phyloP scores from a whole-genome alignment of 2,797 vertebrate genomes.

The Esox masquinongy region DNA sequence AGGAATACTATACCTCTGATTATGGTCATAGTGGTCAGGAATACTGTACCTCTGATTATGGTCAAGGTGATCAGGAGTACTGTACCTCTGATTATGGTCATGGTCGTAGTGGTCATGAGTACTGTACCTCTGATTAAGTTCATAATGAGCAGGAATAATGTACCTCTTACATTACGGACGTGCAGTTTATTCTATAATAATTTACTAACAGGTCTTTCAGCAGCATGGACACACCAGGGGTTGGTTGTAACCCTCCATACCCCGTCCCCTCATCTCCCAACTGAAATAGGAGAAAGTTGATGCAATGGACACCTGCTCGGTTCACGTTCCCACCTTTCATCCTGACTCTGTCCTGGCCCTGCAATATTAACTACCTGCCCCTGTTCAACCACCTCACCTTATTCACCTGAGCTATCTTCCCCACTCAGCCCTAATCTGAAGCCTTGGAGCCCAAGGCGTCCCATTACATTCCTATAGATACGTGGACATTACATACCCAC shows the following conservation, averaged over 20 bases:
- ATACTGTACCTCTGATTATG: too few species aligned
- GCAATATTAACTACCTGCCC: conserved; percentile 66
- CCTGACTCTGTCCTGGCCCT: conserved; percentile 36
- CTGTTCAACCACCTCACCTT: conserved; percentile 29
- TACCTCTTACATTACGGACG: neutral
- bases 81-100: neutral
- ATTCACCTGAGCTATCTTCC: conserved; percentile 34
- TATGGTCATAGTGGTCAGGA: too few species aligned
- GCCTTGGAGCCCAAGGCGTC: conserved; percentile 35
- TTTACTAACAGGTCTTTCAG: conserved; percentile 43
- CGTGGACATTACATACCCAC: conserved; percentile 10
- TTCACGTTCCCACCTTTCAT: conserved; percentile 24
- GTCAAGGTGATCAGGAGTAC: too few species aligned
- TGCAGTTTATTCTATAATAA: conserved; percentile 14
- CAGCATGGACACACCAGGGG: neutral
- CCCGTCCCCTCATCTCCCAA: conserved; percentile 7
- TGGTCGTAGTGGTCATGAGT: neutral
- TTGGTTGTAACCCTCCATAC: conserved; percentile 16
- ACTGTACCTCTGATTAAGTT: neutral
- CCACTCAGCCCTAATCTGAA: conserved; percentile 31
- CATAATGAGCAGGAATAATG: too few species aligned
- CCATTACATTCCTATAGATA: conserved; percentile 33
- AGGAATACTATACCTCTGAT: too few species aligned
- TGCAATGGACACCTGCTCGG: conserved; percentile 31
- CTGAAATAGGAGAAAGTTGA: conserved; percentile 62